Conservation (phyloP, 2,888 invertebrate genomes). For the Neocrepidodera transversa region DNA sequence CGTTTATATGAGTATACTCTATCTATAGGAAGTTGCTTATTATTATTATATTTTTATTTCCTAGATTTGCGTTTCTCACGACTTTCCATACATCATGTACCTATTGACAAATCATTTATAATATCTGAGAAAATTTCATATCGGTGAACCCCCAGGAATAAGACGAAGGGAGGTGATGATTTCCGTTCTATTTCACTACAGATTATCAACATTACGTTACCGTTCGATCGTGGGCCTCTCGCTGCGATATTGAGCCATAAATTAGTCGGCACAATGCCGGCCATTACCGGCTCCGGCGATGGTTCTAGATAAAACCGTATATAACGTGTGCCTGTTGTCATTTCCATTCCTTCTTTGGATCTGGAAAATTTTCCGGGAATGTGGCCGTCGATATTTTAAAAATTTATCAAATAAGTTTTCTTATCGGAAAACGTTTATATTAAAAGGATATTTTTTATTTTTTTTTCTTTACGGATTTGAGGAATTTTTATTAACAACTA, state of each 20-base stretch:
- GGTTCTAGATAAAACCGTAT: constrained; percentile 52
- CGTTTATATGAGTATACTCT: no score
- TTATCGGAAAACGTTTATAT: neutral
- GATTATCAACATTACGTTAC: constrained; percentile 56
- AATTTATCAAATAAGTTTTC: constrained; percentile 17
- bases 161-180: constrained; percentile 26
- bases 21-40: no score
- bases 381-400: constrained; percentile 19
- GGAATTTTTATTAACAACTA: constrained; percentile 7
- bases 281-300: constrained; percentile 54
- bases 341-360: constrained; percentile 40
- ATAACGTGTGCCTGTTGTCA: constrained; percentile 50
- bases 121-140: constrained; percentile 23
- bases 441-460: neutral
- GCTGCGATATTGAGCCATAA: constrained; percentile 57
- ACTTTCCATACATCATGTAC: no score
- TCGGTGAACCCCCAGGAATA: neutral
- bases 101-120: constrained; percentile 30
- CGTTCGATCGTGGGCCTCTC: constrained; percentile 54
- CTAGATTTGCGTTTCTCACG: no score
- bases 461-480: neutral
- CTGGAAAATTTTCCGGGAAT: constrained; percentile 27
- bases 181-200: constrained; percentile 50
- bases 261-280: constrained; percentile 56
- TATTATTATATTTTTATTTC: no score